These are phyloP conservation scores for Gallinago stenura DNA, from an alignment of 2,797 vertebrate genomes.

Conservation along the genomic window DNA sequence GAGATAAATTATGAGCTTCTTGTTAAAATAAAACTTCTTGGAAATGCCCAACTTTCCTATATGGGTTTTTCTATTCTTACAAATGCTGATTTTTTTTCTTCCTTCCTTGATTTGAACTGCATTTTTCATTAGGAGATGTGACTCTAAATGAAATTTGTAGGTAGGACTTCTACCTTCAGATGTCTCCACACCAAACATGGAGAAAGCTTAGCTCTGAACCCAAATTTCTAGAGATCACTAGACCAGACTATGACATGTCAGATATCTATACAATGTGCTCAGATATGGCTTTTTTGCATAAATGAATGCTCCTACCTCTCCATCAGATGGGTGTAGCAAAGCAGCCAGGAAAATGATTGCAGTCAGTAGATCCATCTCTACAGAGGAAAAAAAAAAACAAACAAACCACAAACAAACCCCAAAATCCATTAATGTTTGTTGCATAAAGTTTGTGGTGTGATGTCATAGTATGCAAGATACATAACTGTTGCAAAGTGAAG, in stretches of 20 bases:
- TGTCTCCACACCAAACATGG: neutral
- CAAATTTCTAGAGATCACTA: neutral
- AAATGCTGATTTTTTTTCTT: neutral
- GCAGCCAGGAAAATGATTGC: neutral
- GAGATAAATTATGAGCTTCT: neutral
- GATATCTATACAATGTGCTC: neutral
- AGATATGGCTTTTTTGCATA: neutral
- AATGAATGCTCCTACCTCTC: constrained; percentile 23
- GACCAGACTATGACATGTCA: neutral
- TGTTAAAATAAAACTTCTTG: neutral
- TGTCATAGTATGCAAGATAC: neutral
- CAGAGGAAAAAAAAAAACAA: neutral
- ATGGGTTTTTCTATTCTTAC: neutral
- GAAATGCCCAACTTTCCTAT: neutral
- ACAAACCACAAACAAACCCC: accelerated
- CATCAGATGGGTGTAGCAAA: neutral
- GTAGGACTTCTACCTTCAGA: neutral
- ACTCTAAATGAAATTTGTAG: neutral
- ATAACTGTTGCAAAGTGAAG: neutral
- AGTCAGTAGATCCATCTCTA: constrained; percentile 33
- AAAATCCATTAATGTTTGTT: neutral
- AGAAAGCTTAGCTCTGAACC: neutral
- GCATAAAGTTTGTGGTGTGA: neutral
- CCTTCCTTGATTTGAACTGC: neutral
- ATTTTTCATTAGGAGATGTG: neutral